Conservation (phyloP, 1,140 invertebrate genomes). For the Idris sp. region DNA sequence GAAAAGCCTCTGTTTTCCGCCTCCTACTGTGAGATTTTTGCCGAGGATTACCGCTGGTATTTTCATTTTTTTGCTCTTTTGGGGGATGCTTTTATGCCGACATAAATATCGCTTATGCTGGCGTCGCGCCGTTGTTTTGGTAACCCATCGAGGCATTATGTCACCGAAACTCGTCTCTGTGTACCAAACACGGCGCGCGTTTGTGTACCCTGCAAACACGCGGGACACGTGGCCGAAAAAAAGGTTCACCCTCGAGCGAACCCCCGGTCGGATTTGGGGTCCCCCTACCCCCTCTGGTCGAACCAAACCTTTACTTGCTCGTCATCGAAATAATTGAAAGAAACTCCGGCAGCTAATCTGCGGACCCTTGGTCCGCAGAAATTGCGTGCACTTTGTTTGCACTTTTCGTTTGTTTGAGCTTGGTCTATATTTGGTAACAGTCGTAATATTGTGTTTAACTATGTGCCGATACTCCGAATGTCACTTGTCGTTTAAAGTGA, state of each 20-base stretch:
- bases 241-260: conserved; percentile 57
- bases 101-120: conserved; percentile 79
- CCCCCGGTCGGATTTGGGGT: conserved; percentile 48
- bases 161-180: conserved; percentile 70
- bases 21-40: too few species aligned
- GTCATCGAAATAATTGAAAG: conserved; percentile 63
- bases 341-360: conserved; percentile 43
- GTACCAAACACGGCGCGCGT: conserved; percentile 70
- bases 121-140: conserved; percentile 77
- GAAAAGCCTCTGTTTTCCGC: too few species aligned
- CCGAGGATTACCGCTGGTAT: conserved; percentile 47
- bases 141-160: conserved; percentile 77
- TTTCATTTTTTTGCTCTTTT: conserved; percentile 67
- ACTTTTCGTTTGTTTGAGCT: conserved; percentile 50
- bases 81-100: conserved; percentile 76
- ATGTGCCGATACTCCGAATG: conserved; percentile 19
- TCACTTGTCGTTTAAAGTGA: conserved; percentile 35
- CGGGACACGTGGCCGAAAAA: conserved; percentile 71
- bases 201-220: conserved; percentile 77
- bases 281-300: too few species aligned
- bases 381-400: conserved; percentile 51
- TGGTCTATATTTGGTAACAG: conserved; percentile 44
- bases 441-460: conserved; percentile 46
- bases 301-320: conserved; percentile 59
- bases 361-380: conserved; percentile 11